Evolutionary conservation across 2,888 invertebrate genomes (phyloP).

Genomic region (Cheilosia urbana): DNA sequence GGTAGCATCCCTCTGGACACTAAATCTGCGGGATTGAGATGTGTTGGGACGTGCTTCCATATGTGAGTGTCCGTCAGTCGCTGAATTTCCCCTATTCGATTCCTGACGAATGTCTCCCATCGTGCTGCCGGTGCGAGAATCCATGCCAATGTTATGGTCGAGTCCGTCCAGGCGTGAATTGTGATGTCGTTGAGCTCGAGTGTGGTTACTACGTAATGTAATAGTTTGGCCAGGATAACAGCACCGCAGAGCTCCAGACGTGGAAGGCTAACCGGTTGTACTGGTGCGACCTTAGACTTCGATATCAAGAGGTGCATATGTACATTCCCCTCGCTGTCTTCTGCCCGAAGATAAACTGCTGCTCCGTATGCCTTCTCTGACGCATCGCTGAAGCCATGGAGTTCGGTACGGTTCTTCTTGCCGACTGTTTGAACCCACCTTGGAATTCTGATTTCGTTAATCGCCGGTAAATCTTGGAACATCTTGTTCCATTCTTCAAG

Average conservation of each 20-base stretch:
- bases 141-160: too few species aligned
- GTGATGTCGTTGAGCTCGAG: background rate
- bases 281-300: conserved; percentile 29
- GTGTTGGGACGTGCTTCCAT: background rate
- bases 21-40: conserved; percentile 67
- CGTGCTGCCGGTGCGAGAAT: too few species aligned
- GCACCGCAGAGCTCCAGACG: too few species aligned
- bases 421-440: conserved; percentile 19
- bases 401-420: background rate
- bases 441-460: conserved; percentile 7
- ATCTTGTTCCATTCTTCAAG: too few species aligned
- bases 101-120: too few species aligned
- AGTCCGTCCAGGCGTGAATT: too few species aligned
- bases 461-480: conserved; percentile 12
- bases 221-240: conserved; percentile 12
- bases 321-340: conserved; percentile 4
- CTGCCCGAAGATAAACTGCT: conserved; percentile 14
- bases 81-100: too few species aligned
- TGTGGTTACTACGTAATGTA: background rate
- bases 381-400: conserved; percentile 49
- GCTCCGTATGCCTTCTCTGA: conserved; percentile 34
- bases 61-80: conserved; percentile 40
- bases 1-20: too few species aligned
- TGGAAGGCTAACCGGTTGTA: conserved; percentile 16
- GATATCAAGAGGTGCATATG: conserved; percentile 15